Base-by-base conservation (phyloP, 1,140 invertebrate genomes). In the Tetramorium simillimum region DNA sequence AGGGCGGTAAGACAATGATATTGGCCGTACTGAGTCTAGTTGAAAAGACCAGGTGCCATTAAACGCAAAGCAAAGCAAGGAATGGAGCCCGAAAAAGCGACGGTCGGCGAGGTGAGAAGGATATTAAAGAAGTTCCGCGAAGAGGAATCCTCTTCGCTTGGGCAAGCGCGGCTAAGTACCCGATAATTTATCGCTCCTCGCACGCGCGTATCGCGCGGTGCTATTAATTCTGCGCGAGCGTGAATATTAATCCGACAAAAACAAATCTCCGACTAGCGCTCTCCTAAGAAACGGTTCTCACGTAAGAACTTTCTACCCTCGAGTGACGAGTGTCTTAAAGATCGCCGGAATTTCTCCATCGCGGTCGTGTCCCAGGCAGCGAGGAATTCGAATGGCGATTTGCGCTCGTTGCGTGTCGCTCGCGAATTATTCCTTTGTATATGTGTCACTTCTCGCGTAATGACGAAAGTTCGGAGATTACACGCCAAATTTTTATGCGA, bases 231-330 rank as follows among this genome's bases (percentile, higher is more conserved):
- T 28, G 60, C 69, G 78, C 53, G 53, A 84, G 69, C 69, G 69
- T 60, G 80, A 84, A 84, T 75, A 84, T 84, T 84, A 84, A 84
- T 84, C 51, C 53, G 69, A 84, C 80, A 75, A 75, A 84, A 84
- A 84, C 51, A 62, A 84, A 84, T 84, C 40, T 73, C n/a, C 7
- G 69, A 49, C 53, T 2, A 37, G n/a, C 80, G 69, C 28, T 73
- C 53, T 62, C 40, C 40, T 75, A 75, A 40, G 40, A 16, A 84
- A 58, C 46, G 69, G 18, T 75, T 75, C 69, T 84, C 80, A 46
- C 69, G 53, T 60, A 62, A 60, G 69, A 60, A 84, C 56, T 84
- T 84, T 84, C 69, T 62, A 84, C 24, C 69, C 67, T 73, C 37
- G 51, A 82, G 80, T 82, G 67, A 73, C 65, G 28, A 46, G 80